Percentiles rank a stretch among this genome's conserved stretches.
phyloP scores from a whole-genome alignment of 2,113 vertebrate species.

The Saimiri boliviensis region DNA sequence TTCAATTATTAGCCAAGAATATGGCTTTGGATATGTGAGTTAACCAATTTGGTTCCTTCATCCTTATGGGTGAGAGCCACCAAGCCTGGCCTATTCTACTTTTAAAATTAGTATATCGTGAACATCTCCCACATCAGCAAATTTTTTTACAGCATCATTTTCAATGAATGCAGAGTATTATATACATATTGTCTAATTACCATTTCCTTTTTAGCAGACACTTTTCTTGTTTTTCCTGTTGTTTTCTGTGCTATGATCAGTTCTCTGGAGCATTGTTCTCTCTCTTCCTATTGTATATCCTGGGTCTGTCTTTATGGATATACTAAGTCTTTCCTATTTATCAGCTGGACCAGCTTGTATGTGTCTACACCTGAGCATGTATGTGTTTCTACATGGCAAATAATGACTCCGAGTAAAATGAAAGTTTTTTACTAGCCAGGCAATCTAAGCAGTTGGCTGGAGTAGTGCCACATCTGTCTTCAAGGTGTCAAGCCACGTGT shows the following conservation, averaged over 20 bases:
- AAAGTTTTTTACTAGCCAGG: background rate
- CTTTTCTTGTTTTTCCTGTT: background rate
- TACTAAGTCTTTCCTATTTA: background rate
- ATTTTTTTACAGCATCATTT: background rate
- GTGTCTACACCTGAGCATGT: background rate
- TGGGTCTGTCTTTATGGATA: background rate
- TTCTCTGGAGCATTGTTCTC: background rate
- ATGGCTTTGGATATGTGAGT: background rate
- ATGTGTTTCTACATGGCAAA: background rate
- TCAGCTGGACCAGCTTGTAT: background rate
- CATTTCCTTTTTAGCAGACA: background rate
- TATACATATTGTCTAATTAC: background rate
- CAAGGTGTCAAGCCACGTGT: background rate
- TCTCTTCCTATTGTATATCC: background rate
- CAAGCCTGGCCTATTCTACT: background rate
- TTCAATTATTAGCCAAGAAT: background rate
- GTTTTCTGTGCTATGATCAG: background rate
- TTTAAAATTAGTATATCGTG: background rate
- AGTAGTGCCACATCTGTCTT: background rate
- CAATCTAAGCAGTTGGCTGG: background rate
- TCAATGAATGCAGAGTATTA: background rate
- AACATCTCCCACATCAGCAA: background rate
- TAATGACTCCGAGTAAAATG: background rate
- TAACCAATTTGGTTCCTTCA: background rate
- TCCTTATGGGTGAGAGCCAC: background rate